A percentile compares a stretch with the other conserved stretches of the same genome.
Evolutionary conservation across 2,888 invertebrate genomes (phyloP).

Genomic region (Tholera decimalis): DNA sequence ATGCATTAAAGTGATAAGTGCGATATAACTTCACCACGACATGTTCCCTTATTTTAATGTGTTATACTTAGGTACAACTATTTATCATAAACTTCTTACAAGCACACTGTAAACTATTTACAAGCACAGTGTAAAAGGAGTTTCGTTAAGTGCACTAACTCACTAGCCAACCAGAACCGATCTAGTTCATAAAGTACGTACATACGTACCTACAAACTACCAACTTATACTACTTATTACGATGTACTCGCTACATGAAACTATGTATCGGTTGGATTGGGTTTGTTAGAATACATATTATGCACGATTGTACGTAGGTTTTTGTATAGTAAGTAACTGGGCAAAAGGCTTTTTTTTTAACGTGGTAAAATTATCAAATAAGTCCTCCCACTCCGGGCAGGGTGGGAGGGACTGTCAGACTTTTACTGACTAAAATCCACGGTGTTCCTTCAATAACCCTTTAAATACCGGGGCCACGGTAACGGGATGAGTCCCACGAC

Average conservation of each 20-base stretch:
- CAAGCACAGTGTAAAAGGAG: constrained; percentile 38
- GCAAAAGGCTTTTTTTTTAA: background rate
- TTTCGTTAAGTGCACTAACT: constrained; percentile 57
- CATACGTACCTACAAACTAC: constrained; percentile 46
- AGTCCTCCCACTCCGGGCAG: too few relatives aligned
- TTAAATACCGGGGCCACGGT: too few relatives aligned
- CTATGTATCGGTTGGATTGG: constrained; percentile 13
- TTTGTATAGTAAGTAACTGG: background rate
- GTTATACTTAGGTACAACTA: constrained; percentile 2
- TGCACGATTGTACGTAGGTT: background rate
- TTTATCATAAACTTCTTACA: constrained; percentile 45
- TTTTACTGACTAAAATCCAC: too few relatives aligned
- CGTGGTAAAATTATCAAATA: too few relatives aligned
- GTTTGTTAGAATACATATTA: background rate
- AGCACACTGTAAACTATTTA: constrained; percentile 27
- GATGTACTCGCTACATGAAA: constrained; percentile 23
- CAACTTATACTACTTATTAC: constrained; percentile 40
- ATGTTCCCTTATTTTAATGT: background rate
- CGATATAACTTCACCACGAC: background rate
- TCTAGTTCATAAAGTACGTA: constrained; percentile 57
- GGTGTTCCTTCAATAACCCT: too few relatives aligned
- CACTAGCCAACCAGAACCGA: constrained; percentile 54
- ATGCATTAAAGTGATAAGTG: background rate
- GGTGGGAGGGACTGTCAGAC: too few relatives aligned
- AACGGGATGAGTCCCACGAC: too few relatives aligned